phyloP scores from a whole-genome alignment of 2,797 vertebrate species.

The Tragopan temminckii region DNA sequence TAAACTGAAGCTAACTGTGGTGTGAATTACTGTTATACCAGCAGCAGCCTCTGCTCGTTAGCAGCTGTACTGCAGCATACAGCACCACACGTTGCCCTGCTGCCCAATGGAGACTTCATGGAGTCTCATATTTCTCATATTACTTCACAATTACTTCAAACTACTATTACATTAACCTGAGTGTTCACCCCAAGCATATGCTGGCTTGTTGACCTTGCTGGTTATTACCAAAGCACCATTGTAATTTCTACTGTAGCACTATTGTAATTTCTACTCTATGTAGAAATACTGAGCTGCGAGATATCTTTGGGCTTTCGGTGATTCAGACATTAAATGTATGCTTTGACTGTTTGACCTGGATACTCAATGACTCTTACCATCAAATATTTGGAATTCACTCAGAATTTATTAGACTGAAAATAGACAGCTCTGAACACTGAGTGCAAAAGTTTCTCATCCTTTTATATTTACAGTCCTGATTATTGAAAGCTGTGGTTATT shows the following conservation, averaged over 20 bases:
- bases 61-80: not conserved
- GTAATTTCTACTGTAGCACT: not conserved
- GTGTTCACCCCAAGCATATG: not conserved
- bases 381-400: not conserved
- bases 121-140: not conserved
- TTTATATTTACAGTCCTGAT: not conserved
- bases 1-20: not conserved
- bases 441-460: not conserved
- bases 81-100: too few relatives aligned
- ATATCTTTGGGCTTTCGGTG: not conserved
- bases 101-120: not conserved
- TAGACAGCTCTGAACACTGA: not conserved
- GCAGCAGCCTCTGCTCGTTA: too few relatives aligned
- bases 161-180: fast-evolving
- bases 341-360: not conserved
- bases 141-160: not conserved
- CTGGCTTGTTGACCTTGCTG: not conserved
- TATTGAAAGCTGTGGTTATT: not conserved
- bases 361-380: not conserved
- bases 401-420: not conserved
- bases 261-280: not conserved
- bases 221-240: not conserved
- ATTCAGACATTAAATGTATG: not conserved
- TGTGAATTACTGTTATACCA: not conserved
- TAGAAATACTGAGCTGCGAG: not conserved